These are phyloP conservation scores for Sturnus vulgaris DNA, from an alignment of 2,113 vertebrate genomes.

Conservation along the genomic window DNA sequence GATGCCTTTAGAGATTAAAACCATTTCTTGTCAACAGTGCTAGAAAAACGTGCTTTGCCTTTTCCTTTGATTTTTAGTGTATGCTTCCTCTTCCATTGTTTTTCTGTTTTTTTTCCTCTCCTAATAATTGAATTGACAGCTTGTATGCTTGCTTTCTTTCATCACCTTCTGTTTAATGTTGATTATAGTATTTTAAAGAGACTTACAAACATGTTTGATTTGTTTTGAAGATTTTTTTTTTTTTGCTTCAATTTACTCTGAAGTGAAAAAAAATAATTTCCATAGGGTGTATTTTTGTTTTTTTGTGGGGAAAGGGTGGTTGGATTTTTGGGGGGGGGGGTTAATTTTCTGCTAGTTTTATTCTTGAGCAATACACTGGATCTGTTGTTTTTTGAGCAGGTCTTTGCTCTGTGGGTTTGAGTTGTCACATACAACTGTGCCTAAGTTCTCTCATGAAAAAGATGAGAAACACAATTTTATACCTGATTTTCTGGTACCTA, in stretches of 20 bases:
- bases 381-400: background rate
- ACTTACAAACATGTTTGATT: background rate
- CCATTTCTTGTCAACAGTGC: background rate
- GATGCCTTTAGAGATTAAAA: background rate
- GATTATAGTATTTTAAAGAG: background rate
- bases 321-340: fast-evolving
- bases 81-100: background rate
- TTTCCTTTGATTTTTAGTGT: background rate
- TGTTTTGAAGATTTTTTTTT: background rate
- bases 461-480: background rate
- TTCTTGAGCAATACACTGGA: background rate
- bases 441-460: background rate
- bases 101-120: background rate
- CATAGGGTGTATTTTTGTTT: fast-evolving
- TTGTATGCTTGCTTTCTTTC: background rate
- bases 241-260: background rate
- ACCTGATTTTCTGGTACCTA: background rate
- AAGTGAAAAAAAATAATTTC: background rate
- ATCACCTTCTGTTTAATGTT: background rate
- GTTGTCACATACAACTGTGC: background rate
- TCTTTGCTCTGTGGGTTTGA: background rate
- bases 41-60: background rate
- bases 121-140: background rate
- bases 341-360: background rate
- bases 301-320: background rate